These are phyloP conservation scores for Tachina fera DNA, from an alignment of 2,888 invertebrate species.

Conservation along the genomic window DNA sequence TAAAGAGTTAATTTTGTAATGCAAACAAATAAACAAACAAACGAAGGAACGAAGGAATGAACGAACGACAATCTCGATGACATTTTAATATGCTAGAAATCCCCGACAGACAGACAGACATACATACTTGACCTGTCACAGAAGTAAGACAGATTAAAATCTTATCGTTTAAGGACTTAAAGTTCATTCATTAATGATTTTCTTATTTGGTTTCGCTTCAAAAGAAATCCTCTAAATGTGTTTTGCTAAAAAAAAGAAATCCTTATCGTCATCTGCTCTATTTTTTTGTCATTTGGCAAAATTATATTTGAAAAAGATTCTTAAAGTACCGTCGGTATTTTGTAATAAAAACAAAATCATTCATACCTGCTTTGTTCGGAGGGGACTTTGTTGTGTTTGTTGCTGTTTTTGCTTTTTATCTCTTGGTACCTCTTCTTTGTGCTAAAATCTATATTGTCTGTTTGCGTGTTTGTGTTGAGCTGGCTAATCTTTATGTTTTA, in stretches of 20 bases:
- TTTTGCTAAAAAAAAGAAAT: slow-evolving; percentile 43
- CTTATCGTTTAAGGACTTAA: slow-evolving; percentile 57
- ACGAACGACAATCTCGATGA: slow-evolving; percentile 79
- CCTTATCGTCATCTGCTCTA: slow-evolving; percentile 70
- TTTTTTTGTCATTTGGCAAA: slow-evolving; percentile 46
- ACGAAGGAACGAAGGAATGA: not conserved
- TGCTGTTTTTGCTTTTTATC: not conserved
- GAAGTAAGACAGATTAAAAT: slow-evolving; percentile 63
- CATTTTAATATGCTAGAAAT: slow-evolving; percentile 78
- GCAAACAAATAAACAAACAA: slow-evolving; percentile 19
- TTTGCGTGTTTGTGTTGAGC: slow-evolving; percentile 70
- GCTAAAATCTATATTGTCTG: slow-evolving; percentile 58
- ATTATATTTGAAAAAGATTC: slow-evolving; percentile 37
- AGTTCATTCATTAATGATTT: slow-evolving; percentile 71
- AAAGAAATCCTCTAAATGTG: slow-evolving; percentile 42
- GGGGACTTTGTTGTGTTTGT: slow-evolving; percentile 10
- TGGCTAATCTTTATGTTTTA: slow-evolving; percentile 70
- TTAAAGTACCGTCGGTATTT: slow-evolving; percentile 64
- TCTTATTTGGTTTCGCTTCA: slow-evolving; percentile 13
- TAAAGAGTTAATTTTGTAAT: slow-evolving; percentile 59
- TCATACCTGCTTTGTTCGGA: slow-evolving; percentile 61
- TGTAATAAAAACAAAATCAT: slow-evolving; percentile 31
- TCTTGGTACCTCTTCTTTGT: slow-evolving; percentile 42
- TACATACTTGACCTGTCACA: slow-evolving; percentile 33
- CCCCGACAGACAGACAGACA: slow-evolving; percentile 1